phyloP scores from a whole-genome alignment of 2,888 invertebrate genomes.

The Monopis laevigella region DNA sequence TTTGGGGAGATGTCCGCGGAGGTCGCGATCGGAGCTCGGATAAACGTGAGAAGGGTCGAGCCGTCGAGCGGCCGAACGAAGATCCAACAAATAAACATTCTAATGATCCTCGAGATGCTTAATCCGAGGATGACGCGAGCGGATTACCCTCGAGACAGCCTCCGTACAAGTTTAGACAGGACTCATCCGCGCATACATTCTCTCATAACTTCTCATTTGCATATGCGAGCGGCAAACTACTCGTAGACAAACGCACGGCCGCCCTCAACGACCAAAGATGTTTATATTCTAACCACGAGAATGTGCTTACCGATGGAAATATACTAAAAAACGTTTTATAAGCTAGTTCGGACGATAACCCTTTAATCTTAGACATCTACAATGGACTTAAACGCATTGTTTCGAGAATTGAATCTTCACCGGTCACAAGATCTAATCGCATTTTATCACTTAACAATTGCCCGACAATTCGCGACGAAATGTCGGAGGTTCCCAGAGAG shows the following conservation, averaged over 20 bases:
- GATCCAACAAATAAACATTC: slow-evolving; percentile 46
- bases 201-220: slow-evolving; percentile 42
- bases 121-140: slow-evolving; percentile 35
- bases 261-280: too few species aligned
- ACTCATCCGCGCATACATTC: slow-evolving; percentile 26
- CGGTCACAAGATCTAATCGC: slow-evolving; percentile 15
- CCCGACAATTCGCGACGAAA: too few species aligned
- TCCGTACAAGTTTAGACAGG: slow-evolving; percentile 51
- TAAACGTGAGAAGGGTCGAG: slow-evolving; percentile 55
- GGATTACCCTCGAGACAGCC: slow-evolving; percentile 25
- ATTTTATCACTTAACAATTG: too few species aligned
- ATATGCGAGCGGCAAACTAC: slow-evolving; percentile 39
- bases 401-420: slow-evolving; percentile 20
- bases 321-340: slow-evolving; percentile 28
- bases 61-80: slow-evolving; percentile 56
- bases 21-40: slow-evolving; percentile 37
- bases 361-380: slow-evolving; percentile 21
- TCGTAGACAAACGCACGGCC: too few species aligned
- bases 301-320: slow-evolving; percentile 29
- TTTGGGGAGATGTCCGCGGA: slow-evolving; percentile 44
- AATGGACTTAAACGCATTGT: slow-evolving; percentile 17
- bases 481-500: too few species aligned
- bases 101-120: slow-evolving; percentile 44
- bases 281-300: slow-evolving; percentile 31
- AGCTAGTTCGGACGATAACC: slow-evolving; percentile 23